These are phyloP conservation scores for Trogon melanurus DNA, from an alignment of 2,113 vertebrate genomes.

Conservation along the genomic window DNA sequence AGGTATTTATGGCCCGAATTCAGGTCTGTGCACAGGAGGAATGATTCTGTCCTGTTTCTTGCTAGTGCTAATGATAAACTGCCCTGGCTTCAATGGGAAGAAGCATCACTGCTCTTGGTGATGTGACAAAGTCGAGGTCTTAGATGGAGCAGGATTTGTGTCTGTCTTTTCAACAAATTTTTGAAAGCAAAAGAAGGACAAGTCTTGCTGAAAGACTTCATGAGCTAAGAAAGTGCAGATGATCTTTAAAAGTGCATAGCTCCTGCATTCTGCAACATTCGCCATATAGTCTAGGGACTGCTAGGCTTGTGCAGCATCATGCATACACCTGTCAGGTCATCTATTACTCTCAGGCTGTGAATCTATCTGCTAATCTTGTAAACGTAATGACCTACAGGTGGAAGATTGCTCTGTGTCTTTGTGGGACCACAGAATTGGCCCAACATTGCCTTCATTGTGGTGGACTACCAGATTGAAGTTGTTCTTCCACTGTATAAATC, in stretches of 20 bases:
- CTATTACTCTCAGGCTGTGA: neutral
- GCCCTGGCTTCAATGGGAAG: fast-evolving
- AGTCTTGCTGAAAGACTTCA: neutral
- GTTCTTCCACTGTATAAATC: neutral
- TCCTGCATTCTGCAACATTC: neutral
- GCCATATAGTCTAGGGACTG: neutral
- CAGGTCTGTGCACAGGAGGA: neutral
- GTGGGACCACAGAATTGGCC: neutral
- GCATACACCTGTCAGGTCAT: neutral
- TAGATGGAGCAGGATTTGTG: neutral
- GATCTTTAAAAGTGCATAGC: neutral
- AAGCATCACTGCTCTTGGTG: neutral
- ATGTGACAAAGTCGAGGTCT: neutral
- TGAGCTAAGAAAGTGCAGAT: neutral
- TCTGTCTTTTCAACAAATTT: neutral
- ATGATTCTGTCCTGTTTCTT: neutral
- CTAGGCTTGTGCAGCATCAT: neutral
- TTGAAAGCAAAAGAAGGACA: neutral
- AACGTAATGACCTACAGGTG: neutral
- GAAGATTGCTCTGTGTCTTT: neutral
- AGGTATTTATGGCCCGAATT: neutral
- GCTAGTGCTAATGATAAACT: neutral
- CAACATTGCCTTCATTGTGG: fast-evolving
- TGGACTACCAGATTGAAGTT: neutral
- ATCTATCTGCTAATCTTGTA: neutral